Conservation (phyloP, 2,797 vertebrate species). For the Yasuhikotakia modesta region DNA sequence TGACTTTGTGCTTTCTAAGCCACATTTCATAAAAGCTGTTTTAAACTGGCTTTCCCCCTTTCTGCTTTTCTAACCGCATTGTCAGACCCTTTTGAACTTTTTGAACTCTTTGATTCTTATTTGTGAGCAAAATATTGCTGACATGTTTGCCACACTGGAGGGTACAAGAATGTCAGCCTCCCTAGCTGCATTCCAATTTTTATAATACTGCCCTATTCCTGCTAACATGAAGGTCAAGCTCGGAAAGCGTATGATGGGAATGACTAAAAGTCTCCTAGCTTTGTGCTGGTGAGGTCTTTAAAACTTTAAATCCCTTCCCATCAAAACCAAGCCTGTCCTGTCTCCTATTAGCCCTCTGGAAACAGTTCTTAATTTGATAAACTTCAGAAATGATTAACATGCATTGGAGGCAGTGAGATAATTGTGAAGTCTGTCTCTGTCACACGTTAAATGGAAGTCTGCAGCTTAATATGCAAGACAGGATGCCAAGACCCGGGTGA, state of each 20-base stretch:
- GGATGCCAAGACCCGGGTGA: constrained; percentile 36
- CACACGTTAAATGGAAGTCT: constrained; percentile 38
- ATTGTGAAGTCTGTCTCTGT: constrained; percentile 44
- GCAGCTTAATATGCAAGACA: constrained; percentile 49
- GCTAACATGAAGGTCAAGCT: constrained; percentile 22
- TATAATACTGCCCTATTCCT: not conserved
- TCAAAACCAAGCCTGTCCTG: constrained; percentile 30
- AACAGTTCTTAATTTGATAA: constrained; percentile 45
- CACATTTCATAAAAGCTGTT: not conserved
- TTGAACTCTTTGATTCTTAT: not conserved
- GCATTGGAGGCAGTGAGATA: constrained; percentile 42
- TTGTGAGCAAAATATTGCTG: constrained; percentile 6
- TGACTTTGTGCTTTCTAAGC: not conserved
- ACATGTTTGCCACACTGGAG: not conserved
- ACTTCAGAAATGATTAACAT: constrained; percentile 50
- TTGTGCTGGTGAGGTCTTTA: not conserved
- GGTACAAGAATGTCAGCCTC: not conserved
- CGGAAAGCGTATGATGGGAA: constrained; percentile 12
- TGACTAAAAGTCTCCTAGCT: not conserved
- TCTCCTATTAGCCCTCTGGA: constrained; percentile 19
- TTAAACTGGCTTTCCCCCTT: not conserved
- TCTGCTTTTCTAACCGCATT: not conserved
- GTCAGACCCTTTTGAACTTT: constrained; percentile 3
- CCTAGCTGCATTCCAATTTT: not conserved
- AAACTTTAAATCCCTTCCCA: constrained; percentile 12